Evolutionary conservation across 1,140 invertebrate species (phyloP), one percentile per base, ranked within the genome.

Genomic region (Nymphalis io): DNA sequence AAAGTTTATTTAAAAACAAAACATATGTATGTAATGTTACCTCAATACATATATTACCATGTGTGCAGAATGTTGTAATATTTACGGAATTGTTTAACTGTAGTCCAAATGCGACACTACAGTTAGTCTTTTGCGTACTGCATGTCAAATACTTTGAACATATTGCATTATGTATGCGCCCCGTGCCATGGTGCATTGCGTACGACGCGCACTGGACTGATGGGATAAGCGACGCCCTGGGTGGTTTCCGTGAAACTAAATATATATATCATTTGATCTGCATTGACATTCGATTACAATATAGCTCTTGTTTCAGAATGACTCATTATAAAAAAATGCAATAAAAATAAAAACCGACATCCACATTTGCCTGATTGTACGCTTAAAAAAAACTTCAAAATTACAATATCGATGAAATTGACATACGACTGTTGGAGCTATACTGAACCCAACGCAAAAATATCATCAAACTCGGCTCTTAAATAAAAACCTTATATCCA

Each of bases 81-180:
- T 70, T 60, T 70, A 70, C 61, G 68, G 68, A 70, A 65, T 62
- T 70, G 27, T 65, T 70, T 70, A 65, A 69, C 58, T 53, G 59
- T 39, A 44, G 70, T 57, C 63, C 44, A 51, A 62, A 72, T 66
- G 59, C 53, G 60, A 20, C 42, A 67, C 58, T 46, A 84, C 83
- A 79, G 81, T 84, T 84, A 87, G 68, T 78, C 80, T 79, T 81
- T 82, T 82, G 81, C 79, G 81, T 72, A 69, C 73, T 73, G 82
- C 82, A 85, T 87, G 74, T 78, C 78, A 85, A 85, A 68, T 21
- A 53, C 42, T 38, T 64, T 42, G 63, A 64, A 27, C 20, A 51
- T 77, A 64, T 69, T 76, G 77, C 79, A 86, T 84, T 89, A 81
- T 58, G 82, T 88, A 88, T 88, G 81, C 85, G 70, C 44, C 69